Conservation (phyloP, 1,140 invertebrate species). For the Megalopta genalis region DNA sequence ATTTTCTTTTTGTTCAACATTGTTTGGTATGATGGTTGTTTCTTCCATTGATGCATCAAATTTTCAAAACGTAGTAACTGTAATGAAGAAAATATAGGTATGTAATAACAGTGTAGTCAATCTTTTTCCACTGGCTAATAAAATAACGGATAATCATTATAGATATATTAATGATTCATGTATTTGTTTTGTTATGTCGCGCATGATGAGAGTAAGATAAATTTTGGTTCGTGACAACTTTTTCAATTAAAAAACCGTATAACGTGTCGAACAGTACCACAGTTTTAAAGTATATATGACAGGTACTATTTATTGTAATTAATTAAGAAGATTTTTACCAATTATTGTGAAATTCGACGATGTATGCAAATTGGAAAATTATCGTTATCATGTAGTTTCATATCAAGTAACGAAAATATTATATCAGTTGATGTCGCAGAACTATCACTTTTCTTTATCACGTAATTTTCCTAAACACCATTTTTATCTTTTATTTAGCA, state of each 20-base stretch:
- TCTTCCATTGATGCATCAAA: neutral
- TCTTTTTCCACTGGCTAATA: no score
- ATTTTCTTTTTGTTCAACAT: slow-evolving; percentile 35
- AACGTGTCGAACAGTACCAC: no score
- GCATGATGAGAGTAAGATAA: neutral
- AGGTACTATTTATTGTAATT: neutral
- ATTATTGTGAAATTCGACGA: neutral
- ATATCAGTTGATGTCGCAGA: no score
- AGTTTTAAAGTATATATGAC: neutral
- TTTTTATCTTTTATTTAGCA: neutral
- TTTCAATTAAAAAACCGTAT: neutral
- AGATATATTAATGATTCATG: neutral
- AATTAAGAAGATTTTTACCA: neutral
- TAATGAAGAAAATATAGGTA: neutral
- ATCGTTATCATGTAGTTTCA: neutral
- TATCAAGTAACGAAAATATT: neutral
- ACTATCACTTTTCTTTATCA: neutral
- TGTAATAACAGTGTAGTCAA: neutral
- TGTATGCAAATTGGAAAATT: neutral
- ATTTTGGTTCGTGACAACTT: neutral
- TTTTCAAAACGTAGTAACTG: neutral
- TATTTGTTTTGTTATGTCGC: neutral
- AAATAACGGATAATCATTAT: neutral
- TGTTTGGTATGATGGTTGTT: slow-evolving; percentile 16
- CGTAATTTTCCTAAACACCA: neutral